phyloP scores from a whole-genome alignment of 2,113 vertebrate species.

The Carassius auratus region DNA sequence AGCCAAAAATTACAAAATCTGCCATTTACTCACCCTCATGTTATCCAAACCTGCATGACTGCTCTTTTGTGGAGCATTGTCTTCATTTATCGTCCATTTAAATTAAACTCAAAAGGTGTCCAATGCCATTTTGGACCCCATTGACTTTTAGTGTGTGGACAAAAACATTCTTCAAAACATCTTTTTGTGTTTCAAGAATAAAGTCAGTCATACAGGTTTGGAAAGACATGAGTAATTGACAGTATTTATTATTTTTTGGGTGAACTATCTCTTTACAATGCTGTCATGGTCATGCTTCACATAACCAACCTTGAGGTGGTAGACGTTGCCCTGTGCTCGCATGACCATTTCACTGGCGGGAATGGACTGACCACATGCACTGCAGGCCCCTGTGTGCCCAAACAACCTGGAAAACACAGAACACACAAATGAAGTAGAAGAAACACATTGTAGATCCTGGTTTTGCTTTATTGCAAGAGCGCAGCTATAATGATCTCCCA shows the following conservation, averaged over 20 bases:
- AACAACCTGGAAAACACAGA: conserved; percentile 74
- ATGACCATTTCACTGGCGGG: conserved; percentile 85
- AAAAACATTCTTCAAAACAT: background rate
- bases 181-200: background rate
- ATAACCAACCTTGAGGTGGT: conserved; percentile 81
- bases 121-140: too few relatives aligned
- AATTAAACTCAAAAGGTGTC: too few relatives aligned
- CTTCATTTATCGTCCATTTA: background rate
- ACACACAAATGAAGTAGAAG: conserved; percentile 32
- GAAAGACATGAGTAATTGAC: background rate
- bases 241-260: background rate
- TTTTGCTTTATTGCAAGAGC: too few relatives aligned
- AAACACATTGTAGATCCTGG: background rate
- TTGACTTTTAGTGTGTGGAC: background rate
- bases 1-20: background rate
- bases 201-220: background rate
- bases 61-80: background rate
- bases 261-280: too few relatives aligned
- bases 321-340: conserved; percentile 81
- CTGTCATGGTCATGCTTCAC: background rate
- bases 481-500: background rate
- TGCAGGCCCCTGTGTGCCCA: conserved; percentile 81
- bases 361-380: conserved; percentile 80
- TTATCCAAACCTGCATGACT: background rate
- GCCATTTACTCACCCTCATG: background rate